Percentiles rank a stretch among this genome's conserved stretches.
Evolutionary conservation across 2,888 invertebrate species (phyloP).

Genomic region (Euzetes globulus): DNA sequence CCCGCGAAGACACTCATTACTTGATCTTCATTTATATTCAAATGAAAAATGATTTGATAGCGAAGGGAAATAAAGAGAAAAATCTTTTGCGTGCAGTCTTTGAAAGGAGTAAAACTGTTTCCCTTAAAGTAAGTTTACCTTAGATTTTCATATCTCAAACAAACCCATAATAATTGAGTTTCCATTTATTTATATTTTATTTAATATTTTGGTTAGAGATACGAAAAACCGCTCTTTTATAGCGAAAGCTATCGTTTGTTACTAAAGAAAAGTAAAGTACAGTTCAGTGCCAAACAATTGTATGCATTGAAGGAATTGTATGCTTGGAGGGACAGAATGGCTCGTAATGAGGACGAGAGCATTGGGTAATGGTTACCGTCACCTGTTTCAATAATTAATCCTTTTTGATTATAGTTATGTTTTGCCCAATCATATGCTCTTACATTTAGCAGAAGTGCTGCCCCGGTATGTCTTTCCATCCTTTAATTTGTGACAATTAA

Average conservation of each 20-base stretch:
- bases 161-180: too few species aligned
- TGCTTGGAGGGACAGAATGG: slow-evolving; percentile 77
- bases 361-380: slow-evolving; percentile 54
- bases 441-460: slow-evolving; percentile 75
- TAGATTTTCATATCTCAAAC: too few species aligned
- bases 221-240: slow-evolving; percentile 61
- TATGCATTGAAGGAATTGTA: slow-evolving; percentile 71
- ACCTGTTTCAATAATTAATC: neutral
- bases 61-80: slow-evolving; percentile 55
- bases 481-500: slow-evolving; percentile 10
- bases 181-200: too few species aligned
- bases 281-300: slow-evolving; percentile 76
- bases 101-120: slow-evolving; percentile 64
- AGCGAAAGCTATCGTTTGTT: slow-evolving; percentile 66
- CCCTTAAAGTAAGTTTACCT: slow-evolving; percentile 54
- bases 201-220: slow-evolving; percentile 38
- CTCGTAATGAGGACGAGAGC: slow-evolving; percentile 84
- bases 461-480: slow-evolving; percentile 52
- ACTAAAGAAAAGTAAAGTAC: slow-evolving; percentile 65
- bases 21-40: slow-evolving; percentile 77
- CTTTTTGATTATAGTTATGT: slow-evolving; percentile 58
- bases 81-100: slow-evolving; percentile 64
- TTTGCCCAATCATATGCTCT: slow-evolving; percentile 89
- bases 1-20: slow-evolving; percentile 89
- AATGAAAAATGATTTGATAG: slow-evolving; percentile 65